These are phyloP conservation scores for Saguinus imperator DNA, from an alignment of 2,113 vertebrate species.

Conservation along the genomic window DNA sequence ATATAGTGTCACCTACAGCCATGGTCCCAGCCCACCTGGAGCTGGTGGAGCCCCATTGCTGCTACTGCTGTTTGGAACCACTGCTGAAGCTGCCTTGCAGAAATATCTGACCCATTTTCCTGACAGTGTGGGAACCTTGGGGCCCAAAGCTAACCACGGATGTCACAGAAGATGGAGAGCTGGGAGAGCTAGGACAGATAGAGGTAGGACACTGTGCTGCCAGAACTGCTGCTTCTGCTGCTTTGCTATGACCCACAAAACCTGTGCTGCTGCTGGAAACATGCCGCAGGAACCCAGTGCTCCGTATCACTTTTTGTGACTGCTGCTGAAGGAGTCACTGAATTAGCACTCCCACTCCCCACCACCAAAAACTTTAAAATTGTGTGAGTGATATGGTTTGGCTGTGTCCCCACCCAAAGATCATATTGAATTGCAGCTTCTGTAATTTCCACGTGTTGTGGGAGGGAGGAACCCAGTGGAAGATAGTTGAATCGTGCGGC, in stretches of 20 bases:
- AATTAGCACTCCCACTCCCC: neutral
- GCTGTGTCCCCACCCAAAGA: too few relatives aligned
- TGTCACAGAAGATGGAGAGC: neutral
- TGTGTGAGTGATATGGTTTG: too few relatives aligned
- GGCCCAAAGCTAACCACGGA: neutral
- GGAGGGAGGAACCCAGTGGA: too few relatives aligned
- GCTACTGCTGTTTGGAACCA: neutral
- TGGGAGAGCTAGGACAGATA: neutral
- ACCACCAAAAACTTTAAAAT: neutral
- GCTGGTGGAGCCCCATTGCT: neutral
- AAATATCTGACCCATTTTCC: neutral
- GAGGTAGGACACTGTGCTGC: neutral
- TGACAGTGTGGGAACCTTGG: neutral
- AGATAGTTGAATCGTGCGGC: too few relatives aligned
- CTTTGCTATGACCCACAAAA: neutral
- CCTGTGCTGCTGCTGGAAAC: neutral
- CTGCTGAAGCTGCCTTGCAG: neutral
- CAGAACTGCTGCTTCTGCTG: neutral
- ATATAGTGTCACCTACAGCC: accelerated
- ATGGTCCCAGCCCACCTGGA: accelerated
- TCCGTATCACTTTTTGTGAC: too few relatives aligned
- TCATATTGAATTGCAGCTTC: too few relatives aligned
- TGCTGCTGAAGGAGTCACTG: neutral
- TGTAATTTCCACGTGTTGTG: too few relatives aligned
- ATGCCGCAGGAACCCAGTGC: too few relatives aligned